Conservation (phyloP, 2,888 invertebrate genomes). For the Apamea sordens region DNA sequence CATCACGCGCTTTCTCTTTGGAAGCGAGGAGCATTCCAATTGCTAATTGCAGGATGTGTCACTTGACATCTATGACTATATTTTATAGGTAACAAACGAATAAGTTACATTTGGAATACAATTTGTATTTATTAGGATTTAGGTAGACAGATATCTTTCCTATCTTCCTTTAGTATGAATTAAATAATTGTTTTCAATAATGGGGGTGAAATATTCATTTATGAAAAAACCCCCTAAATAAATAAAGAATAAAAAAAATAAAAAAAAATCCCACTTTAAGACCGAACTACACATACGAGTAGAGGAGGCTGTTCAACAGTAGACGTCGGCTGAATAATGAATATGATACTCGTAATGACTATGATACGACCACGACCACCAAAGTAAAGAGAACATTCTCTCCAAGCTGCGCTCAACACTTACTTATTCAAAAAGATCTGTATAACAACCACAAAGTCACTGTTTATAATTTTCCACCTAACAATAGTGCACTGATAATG, state of each 20-base stretch:
- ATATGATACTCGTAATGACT: not conserved
- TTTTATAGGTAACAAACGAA: not conserved
- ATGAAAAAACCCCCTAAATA: too few species aligned
- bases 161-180: not conserved
- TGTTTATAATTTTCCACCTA: conserved; percentile 26
- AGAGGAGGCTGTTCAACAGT: not conserved
- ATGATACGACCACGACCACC: not conserved
- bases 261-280: not conserved
- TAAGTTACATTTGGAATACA: not conserved
- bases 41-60: conserved; percentile 25
- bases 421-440: not conserved
- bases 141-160: not conserved
- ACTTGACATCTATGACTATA: not conserved
- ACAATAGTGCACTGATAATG: conserved; percentile 60
- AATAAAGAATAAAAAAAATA: too few species aligned
- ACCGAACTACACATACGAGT: not conserved
- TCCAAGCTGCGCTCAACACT: not conserved
- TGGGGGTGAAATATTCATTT: too few species aligned
- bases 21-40: conserved; percentile 33
- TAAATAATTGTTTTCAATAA: too few species aligned
- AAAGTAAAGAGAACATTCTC: not conserved
- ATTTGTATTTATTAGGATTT: not conserved
- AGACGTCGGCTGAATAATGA: not conserved
- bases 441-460: conserved; percentile 3
- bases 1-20: conserved; percentile 33